Conservation (phyloP, 2,113 vertebrate genomes). For the Nematolebias whitei region DNA sequence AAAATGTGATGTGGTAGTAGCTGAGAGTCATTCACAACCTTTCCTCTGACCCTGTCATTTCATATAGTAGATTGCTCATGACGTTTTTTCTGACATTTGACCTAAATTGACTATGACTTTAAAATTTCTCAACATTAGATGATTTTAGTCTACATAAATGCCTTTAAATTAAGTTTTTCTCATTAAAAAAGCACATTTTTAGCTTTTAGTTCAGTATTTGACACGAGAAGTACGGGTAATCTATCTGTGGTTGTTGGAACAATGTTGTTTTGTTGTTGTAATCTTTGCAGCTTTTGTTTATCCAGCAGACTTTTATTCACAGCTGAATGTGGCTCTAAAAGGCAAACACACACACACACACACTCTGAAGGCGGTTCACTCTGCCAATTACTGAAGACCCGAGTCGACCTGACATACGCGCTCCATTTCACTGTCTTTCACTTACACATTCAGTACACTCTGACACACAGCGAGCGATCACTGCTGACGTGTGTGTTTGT, state of each 20-base stretch:
- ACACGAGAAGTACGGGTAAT: background rate
- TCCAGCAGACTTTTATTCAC: background rate
- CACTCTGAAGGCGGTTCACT: slow-evolving; percentile 5
- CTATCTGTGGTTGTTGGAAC: background rate
- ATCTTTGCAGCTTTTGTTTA: slow-evolving; percentile 1
- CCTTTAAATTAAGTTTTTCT: background rate
- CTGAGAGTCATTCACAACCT: too few species aligned
- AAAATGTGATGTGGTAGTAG: too few species aligned
- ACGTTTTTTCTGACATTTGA: too few species aligned
- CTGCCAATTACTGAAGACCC: slow-evolving; percentile 36
- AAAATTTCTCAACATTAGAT: too few species aligned
- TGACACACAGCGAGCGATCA: background rate
- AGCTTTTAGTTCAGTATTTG: background rate
- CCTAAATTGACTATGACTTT: too few species aligned
- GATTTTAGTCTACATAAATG: too few species aligned
- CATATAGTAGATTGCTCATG: too few species aligned
- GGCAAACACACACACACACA: slow-evolving; percentile 3
- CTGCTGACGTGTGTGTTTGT: slow-evolving; percentile 25
- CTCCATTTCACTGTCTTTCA: slow-evolving; percentile 26
- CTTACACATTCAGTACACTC: slow-evolving; percentile 6
- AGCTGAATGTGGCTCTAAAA: background rate
- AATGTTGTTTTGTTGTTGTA: background rate
- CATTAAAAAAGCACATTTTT: too few species aligned
- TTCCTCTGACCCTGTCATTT: too few species aligned
- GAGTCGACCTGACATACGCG: slow-evolving; percentile 32